These are phyloP conservation scores for Terrapene triunguis DNA, from an alignment of 2,113 vertebrate genomes.

Conservation along the genomic window DNA sequence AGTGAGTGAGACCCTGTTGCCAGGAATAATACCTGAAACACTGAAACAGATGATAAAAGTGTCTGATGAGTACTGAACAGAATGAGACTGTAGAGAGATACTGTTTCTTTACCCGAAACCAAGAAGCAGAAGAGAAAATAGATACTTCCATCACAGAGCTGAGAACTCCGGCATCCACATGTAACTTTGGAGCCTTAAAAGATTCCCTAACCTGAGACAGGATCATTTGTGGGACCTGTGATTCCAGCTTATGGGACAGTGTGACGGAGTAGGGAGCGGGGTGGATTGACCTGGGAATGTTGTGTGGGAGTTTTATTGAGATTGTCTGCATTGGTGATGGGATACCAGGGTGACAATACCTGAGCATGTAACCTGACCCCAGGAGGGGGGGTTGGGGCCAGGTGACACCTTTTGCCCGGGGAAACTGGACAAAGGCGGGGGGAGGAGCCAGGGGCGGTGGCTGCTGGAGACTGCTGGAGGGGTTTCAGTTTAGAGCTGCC, in stretches of 20 bases:
- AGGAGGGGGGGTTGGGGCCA: too few relatives aligned
- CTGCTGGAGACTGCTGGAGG: too few relatives aligned
- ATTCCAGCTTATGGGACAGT: not conserved
- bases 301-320: too few relatives aligned
- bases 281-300: too few relatives aligned
- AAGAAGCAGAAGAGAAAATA: not conserved
- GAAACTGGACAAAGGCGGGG: too few relatives aligned
- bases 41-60: accelerated
- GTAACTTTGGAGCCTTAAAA: not conserved
- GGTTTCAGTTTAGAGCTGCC: too few relatives aligned
- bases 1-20: not conserved
- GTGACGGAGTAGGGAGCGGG: too few relatives aligned
- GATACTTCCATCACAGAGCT: not conserved
- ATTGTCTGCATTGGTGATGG: too few relatives aligned
- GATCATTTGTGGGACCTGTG: not conserved
- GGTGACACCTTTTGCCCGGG: too few relatives aligned
- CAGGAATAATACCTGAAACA: not conserved
- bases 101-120: not conserved
- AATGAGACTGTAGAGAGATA: not conserved
- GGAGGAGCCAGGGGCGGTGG: too few relatives aligned
- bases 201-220: not conserved
- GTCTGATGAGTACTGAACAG: not conserved
- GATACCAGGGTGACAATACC: too few relatives aligned
- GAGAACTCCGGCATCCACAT: not conserved
- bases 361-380: too few relatives aligned